A percentile compares a stretch with the other conserved stretches of the same genome.
These are phyloP conservation scores for Cossypha caffra DNA, from an alignment of 2,797 vertebrate genomes.

Conservation along the genomic window DNA sequence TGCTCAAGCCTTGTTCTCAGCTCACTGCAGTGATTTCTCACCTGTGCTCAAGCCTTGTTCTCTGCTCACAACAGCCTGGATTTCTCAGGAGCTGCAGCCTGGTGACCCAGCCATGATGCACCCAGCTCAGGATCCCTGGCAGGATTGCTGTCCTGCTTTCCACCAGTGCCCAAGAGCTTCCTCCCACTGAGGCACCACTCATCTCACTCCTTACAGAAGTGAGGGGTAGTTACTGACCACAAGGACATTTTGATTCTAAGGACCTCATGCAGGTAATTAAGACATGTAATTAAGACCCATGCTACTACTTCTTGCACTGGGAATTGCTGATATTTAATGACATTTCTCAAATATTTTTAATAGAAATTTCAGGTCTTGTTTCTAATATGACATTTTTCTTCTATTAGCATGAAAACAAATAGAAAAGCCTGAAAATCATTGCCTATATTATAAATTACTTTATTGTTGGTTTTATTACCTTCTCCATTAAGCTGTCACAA, in stretches of 20 bases:
- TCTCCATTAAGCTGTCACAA: constrained; percentile 50
- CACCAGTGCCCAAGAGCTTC: background rate
- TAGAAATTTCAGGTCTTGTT: constrained; percentile 56
- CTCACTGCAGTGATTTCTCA: background rate
- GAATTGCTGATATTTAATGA: constrained; percentile 49
- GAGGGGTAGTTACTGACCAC: background rate
- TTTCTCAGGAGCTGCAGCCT: background rate
- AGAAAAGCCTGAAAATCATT: constrained; percentile 19
- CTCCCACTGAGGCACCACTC: background rate
- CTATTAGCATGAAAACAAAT: constrained; percentile 61
- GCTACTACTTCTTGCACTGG: background rate
- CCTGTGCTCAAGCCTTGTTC: background rate
- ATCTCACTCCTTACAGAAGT: background rate
- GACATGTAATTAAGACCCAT: background rate
- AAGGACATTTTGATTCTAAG: background rate
- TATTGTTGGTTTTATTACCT: constrained; percentile 60
- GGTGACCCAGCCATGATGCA: background rate
- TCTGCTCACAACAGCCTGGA: background rate
- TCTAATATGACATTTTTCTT: constrained; percentile 67
- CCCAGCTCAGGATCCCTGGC: fast-evolving
- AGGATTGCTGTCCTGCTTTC: background rate
- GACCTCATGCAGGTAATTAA: constrained; percentile 10
- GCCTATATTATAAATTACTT: constrained; percentile 45
- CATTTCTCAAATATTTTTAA: constrained; percentile 69
- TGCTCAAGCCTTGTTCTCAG: background rate